These are phyloP conservation scores for Drosophila mimetica DNA, from an alignment of 2,888 invertebrate species.

Conservation along the genomic window DNA sequence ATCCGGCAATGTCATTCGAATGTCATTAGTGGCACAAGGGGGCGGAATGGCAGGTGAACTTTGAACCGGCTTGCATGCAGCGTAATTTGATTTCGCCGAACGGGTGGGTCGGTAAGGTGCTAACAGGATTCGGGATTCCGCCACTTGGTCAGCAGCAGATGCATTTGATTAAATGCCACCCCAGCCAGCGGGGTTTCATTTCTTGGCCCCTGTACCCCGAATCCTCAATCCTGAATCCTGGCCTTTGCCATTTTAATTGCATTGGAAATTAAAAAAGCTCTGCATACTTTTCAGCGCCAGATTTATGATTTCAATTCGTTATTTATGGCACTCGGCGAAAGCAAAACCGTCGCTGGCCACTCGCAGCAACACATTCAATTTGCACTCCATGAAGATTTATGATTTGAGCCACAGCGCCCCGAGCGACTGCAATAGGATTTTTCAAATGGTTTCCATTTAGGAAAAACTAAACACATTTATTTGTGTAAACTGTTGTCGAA, in stretches of 20 bases:
- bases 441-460: conserved; percentile 30
- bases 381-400: conserved; percentile 64
- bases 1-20: conserved; percentile 69
- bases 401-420: conserved; percentile 38
- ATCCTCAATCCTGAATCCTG: background rate
- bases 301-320: conserved; percentile 76
- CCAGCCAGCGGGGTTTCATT: conserved; percentile 3
- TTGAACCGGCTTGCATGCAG: conserved; percentile 25
- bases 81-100: conserved; percentile 68
- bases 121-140: conserved; percentile 36
- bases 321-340: conserved; percentile 53
- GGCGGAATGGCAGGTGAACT: conserved; percentile 17
- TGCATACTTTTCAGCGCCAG: conserved; percentile 53
- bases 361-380: conserved; percentile 58
- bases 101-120: conserved; percentile 38
- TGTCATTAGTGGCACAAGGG: conserved; percentile 65
- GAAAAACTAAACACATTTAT: conserved; percentile 60
- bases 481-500: conserved; percentile 68
- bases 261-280: conserved; percentile 68
- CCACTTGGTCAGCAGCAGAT: conserved; percentile 49
- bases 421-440: conserved; percentile 21
- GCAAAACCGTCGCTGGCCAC: conserved; percentile 3
- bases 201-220: background rate
- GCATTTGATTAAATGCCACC: conserved; percentile 69
- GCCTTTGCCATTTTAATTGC: conserved; percentile 63